Evolutionary conservation across 2,113 vertebrate species (phyloP).

Genomic region (Dolichallabes microphthalmus): DNA sequence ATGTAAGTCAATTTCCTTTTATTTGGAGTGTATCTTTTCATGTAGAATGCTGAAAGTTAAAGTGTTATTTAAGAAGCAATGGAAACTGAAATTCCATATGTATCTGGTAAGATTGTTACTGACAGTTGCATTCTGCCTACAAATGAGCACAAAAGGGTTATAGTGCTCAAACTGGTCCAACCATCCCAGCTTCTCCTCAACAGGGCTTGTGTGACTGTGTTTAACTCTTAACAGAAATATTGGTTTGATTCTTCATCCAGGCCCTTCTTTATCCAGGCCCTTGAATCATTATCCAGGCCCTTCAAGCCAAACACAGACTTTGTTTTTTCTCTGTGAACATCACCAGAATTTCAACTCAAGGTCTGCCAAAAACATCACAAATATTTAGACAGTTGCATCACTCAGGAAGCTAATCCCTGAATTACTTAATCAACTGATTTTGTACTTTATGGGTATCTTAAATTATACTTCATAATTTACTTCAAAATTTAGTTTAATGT

Average conservation of each 20-base stretch:
- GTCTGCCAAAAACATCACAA: background rate
- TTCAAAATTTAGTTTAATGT: too few species aligned
- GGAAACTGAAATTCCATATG: background rate
- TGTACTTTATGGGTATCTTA: background rate
- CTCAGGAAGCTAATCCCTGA: background rate
- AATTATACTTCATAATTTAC: background rate
- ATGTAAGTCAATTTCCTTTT: background rate
- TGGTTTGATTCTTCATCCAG: background rate
- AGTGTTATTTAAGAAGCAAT: background rate
- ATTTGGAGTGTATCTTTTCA: background rate
- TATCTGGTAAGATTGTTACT: conserved; percentile 5
- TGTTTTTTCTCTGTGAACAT: background rate
- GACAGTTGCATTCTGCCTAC: background rate
- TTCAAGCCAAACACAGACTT: background rate
- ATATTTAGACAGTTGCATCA: background rate
- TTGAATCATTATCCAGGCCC: background rate
- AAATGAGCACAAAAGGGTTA: too few species aligned
- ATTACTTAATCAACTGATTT: background rate
- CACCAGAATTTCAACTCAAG: background rate
- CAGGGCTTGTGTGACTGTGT: background rate
- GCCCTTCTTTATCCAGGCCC: background rate
- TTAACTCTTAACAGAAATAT: background rate
- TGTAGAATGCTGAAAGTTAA: background rate
- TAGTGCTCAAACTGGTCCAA: background rate
- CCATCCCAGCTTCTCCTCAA: background rate